phyloP scores from a whole-genome alignment of 2,797 vertebrate species.

The Bradypodion ventrale region DNA sequence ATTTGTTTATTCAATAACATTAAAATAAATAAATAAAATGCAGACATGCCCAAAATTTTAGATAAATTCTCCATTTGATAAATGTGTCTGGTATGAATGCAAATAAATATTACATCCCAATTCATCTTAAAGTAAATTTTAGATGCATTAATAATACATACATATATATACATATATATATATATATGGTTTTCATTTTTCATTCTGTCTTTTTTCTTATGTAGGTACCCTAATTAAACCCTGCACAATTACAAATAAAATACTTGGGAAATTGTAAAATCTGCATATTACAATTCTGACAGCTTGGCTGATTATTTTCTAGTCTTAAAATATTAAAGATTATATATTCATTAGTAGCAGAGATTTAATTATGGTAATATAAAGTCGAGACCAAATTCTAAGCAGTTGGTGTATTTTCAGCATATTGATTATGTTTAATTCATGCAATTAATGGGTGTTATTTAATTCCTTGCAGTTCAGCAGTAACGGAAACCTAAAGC shows the following conservation, averaged over 20 bases:
- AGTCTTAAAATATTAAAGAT: slow-evolving; percentile 6
- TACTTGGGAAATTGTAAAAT: slow-evolving; percentile 7
- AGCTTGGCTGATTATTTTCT: slow-evolving; percentile 5
- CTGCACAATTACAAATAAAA: too few relatives aligned
- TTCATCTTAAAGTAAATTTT: slow-evolving; percentile 17
- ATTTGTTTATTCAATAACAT: too few relatives aligned
- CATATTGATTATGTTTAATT: not conserved
- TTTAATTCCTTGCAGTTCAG: not conserved
- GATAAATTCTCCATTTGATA: not conserved
- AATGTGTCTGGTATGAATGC: not conserved
- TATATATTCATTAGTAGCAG: not conserved
- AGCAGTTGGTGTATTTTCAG: not conserved
- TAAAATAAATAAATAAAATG: too few relatives aligned
- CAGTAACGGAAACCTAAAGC: not conserved
- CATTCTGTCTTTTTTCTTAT: not conserved
- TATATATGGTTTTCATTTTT: not conserved
- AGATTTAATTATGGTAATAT: not conserved
- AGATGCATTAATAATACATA: not conserved
- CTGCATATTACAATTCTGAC: not conserved
- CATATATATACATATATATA: not conserved
- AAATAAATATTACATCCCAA: not conserved
- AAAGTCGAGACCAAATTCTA: not conserved
- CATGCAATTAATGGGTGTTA: not conserved
- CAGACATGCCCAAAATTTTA: not conserved
- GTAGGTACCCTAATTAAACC: too few relatives aligned